Evolutionary conservation across 2,113 vertebrate species (phyloP).

Genomic region (Zosterops pallidus): DNA sequence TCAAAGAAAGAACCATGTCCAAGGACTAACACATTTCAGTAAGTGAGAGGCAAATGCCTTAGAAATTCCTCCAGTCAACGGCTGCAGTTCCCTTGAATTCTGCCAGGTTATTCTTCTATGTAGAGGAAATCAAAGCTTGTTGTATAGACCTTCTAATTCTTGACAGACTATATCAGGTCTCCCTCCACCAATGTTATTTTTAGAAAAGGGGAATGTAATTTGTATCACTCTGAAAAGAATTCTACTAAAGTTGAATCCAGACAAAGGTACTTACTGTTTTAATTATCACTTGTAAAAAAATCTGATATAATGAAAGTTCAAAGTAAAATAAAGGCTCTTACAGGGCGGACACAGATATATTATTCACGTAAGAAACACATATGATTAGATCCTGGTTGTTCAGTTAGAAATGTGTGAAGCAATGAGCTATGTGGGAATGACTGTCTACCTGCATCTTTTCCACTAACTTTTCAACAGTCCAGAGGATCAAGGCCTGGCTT

Average conservation of each 20-base stretch:
- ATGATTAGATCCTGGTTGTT: not conserved
- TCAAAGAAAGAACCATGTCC: slow-evolving; percentile 56
- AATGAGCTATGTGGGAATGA: not conserved
- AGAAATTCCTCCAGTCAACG: slow-evolving; percentile 42
- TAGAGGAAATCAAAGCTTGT: slow-evolving; percentile 41
- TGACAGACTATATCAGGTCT: not conserved
- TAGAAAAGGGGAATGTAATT: not conserved
- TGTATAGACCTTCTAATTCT: not conserved
- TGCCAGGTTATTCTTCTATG: slow-evolving; percentile 11
- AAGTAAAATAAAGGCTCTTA: slow-evolving; percentile 17
- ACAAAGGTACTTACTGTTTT: slow-evolving; percentile 49
- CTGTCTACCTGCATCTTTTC: not conserved
- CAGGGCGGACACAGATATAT: not conserved
- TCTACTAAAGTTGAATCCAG: slow-evolving; percentile 44
- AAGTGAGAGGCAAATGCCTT: slow-evolving; percentile 64
- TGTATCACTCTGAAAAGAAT: slow-evolving; percentile 32
- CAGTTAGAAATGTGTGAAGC: not conserved
- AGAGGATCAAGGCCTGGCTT: not conserved
- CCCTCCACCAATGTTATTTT: not conserved
- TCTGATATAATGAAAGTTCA: slow-evolving; percentile 26
- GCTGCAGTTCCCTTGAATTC: slow-evolving; percentile 14
- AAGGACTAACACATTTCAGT: slow-evolving; percentile 67
- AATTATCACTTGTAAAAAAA: slow-evolving; percentile 48
- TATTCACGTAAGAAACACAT: not conserved
- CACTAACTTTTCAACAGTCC: not conserved